A percentile compares a stretch with the other conserved stretches of the same genome.
Conservation (phyloP, 2,797 vertebrate species). For the Pipistrellus kuhlii region DNA sequence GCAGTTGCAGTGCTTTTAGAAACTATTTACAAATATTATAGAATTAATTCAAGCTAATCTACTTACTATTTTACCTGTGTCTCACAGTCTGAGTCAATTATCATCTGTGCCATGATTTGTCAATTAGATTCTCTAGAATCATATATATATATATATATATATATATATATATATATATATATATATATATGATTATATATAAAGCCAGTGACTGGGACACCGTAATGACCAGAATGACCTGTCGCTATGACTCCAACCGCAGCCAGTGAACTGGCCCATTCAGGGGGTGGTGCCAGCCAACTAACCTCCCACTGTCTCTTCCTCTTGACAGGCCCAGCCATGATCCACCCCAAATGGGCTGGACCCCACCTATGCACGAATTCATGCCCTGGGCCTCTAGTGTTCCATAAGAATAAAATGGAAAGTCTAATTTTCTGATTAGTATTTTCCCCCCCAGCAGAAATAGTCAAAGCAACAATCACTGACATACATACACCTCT, state of each 20-base stretch:
- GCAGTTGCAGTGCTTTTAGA: conserved; percentile 5
- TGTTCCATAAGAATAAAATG: conserved; percentile 36
- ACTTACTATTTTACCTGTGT: conserved; percentile 37
- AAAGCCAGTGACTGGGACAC: too few relatives aligned
- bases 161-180: neutral
- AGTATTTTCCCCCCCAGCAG: neutral
- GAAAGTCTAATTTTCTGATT: neutral
- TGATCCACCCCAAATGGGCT: too few relatives aligned
- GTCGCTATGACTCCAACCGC: too few relatives aligned
- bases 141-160: neutral
- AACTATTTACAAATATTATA: conserved; percentile 51
- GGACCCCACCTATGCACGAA: too few relatives aligned
- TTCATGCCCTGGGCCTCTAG: too few relatives aligned
- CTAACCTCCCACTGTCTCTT: too few relatives aligned
- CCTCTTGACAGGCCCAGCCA: too few relatives aligned
- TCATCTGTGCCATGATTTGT: conserved; percentile 52
- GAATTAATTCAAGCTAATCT: neutral
- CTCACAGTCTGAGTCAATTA: conserved; percentile 34
- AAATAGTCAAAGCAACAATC: conserved; percentile 2
- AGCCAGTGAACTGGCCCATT: too few relatives aligned
- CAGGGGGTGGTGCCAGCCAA: too few relatives aligned
- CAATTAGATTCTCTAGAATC: conserved; percentile 7
- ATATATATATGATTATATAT: neutral
- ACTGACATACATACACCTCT: neutral
- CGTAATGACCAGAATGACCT: too few relatives aligned